These are phyloP conservation scores for Bujurquina vittata DNA, from an alignment of 2,113 vertebrate species.

Conservation along the genomic window DNA sequence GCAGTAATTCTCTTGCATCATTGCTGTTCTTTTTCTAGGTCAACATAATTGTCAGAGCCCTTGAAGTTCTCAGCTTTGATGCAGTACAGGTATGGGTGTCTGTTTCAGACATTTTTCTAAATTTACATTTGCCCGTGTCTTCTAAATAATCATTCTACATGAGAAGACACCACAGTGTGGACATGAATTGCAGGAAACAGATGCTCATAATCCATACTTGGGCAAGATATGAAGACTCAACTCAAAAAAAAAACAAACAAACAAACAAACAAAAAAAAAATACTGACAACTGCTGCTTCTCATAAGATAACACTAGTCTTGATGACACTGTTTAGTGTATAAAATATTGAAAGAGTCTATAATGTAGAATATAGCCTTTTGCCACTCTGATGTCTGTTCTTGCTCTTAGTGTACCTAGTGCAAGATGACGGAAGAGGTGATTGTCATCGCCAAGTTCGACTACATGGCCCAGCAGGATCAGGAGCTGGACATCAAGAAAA, in stretches of 20 bases:
- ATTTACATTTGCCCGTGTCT: neutral
- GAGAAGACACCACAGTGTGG: neutral
- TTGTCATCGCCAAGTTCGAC: slow-evolving; percentile 93
- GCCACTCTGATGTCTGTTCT: neutral
- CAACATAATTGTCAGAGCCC: slow-evolving; percentile 57
- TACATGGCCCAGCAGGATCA: slow-evolving; percentile 94
- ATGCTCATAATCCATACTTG: neutral
- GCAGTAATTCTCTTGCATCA: slow-evolving; percentile 8
- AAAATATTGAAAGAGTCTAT: neutral
- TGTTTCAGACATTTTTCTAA: slow-evolving; percentile 49
- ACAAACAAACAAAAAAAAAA: no score
- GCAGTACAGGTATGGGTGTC: slow-evolving; percentile 77
- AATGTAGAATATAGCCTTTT: neutral
- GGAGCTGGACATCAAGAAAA: slow-evolving; percentile 93
- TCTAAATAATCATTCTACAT: neutral
- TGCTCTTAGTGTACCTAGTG: slow-evolving; percentile 71
- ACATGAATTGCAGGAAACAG: neutral
- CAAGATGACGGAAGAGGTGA: slow-evolving; percentile 94
- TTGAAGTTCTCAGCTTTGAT: slow-evolving; percentile 82
- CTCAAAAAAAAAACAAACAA: no score
- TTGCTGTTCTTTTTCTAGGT: slow-evolving; percentile 65
- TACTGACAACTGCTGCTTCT: neutral
- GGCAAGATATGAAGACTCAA: neutral
- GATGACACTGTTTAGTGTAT: neutral
- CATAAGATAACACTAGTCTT: neutral